Base-by-base conservation (phyloP, 1,140 invertebrate species). In the Dendroctonus valens region DNA sequence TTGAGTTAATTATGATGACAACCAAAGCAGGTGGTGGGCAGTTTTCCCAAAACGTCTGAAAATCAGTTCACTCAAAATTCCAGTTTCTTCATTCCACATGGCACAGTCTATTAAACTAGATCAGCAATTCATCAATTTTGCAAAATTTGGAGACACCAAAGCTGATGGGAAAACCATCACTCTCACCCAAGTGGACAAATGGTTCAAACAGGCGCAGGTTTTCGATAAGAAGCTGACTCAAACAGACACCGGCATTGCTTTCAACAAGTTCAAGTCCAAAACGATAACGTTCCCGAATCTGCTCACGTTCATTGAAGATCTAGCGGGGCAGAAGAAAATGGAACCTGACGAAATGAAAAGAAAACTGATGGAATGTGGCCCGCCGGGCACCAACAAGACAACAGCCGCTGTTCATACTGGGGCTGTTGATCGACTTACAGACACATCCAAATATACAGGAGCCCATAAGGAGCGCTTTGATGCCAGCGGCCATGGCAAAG, bases 391-490 rank as follows among this genome's bases (percentile, higher is more conserved):
- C 0, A 65, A 68, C 50, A 71, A 73, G 55, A 63, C 69, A 40
- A 72, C 72, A 14, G 58, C 69, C 6, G 66, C 68, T 26, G 72
- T 71, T 59, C 87, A 88, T 26, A 86, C 86, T 0, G 86, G 87
- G 4, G 86, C 92, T 2, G 90, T 96, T 3, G 91, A 93, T 65
- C 83, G 94, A 52, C 76, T 98, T 67, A 98, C 96, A 7, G 93
- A 96, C 74, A 87, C 91, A 5, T 90, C 86, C 61, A 93, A 92
- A 76, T 96, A 95, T 80, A 96, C 93, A 0, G 94, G 93, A 4
- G 92, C 92, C 0, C 91, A 94, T 77, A 94, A 91, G 75, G 89
- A 94, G 70, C 83, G 94, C 39, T 96, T 94, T 75, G 92, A 94
- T 79, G 86, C 89, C 49, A 81, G 82, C 2, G 93, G 93, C n/a